Evolutionary conservation across 2,797 vertebrate species (phyloP), one percentile per base, ranked within the genome.

Genomic region (Microctenopoma lineatum): DNA sequence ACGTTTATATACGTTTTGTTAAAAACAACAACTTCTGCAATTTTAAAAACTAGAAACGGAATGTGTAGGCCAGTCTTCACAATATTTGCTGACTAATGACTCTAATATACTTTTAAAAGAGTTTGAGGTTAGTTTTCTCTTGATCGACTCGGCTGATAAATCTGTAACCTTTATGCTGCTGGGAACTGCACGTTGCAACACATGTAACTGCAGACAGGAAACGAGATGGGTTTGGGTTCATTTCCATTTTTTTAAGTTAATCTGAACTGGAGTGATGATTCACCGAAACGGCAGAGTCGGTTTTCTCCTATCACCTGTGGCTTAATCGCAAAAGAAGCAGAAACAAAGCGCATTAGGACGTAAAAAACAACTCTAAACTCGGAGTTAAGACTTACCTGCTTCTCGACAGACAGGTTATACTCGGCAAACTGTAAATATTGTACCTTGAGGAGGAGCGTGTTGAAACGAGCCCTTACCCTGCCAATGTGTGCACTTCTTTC

Each of bases 301-400:
- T 80, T 38, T 44, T 11, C 44, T 55, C 45, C n/a, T 10, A 70
- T 90, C 87, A 90, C 89, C 88, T 90, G 89, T 91, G 61, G 89
- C 90, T 73, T 68, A 42, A 27, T 41, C 64, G 26, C 1, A 34
- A 48, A 14, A 14, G 0, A 12, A 10, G 0, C 13, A 5, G 6
- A 32, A 46, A 44, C 12, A 4, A 14, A 0, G 32, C 21, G n/a
- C 59, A 2, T 27, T 7, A 1, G 11, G 1, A n/a, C 9, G 1
- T 12, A 16, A 14, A 14, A 50, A 41, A 47, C 3, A 54, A 9
- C 16, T 3, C 2, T 0, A 3, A 45, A 13, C 7, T 1, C 16
- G 0, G 8, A 27, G 5, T 54, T 7, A 15, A 0, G 2, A 42
- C 15, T 41, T 18, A 3, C 10, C 5, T 3, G 26, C 6, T 1